Conservation (phyloP, 1,140 invertebrate genomes). For the Anoplolepis gracilipes region DNA sequence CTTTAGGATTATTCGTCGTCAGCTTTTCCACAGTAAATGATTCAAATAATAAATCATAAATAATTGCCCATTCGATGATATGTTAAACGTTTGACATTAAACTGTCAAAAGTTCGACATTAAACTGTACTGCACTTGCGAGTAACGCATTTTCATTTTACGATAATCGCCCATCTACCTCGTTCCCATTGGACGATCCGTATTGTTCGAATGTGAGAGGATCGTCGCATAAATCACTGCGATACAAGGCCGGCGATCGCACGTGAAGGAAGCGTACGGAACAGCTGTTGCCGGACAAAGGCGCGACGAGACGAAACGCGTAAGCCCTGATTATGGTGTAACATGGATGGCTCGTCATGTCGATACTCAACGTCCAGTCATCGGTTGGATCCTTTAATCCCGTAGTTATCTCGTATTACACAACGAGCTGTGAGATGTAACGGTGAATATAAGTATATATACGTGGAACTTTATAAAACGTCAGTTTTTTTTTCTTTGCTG, state of each 20-base stretch:
- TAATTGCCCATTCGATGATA: background rate
- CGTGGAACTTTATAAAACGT: background rate
- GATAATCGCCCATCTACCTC: background rate
- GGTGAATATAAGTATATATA: too few species aligned
- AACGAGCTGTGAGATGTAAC: background rate
- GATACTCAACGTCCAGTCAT: slow-evolving; percentile 31
- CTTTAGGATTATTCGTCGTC: background rate
- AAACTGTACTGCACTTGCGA: background rate
- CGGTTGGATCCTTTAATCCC: slow-evolving; percentile 2
- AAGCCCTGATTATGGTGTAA: slow-evolving; percentile 42
- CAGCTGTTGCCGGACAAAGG: slow-evolving; percentile 52
- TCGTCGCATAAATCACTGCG: slow-evolving; percentile 47
- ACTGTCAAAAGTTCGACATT: background rate
- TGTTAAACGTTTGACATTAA: background rate
- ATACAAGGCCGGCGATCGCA: slow-evolving; percentile 43
- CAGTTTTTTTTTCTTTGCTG: background rate
- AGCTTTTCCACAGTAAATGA: background rate
- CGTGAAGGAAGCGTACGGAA: slow-evolving; percentile 21
- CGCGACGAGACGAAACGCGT: slow-evolving; percentile 21
- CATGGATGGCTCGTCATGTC: slow-evolving; percentile 6
- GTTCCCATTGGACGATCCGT: slow-evolving; percentile 14
- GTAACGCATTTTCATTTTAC: slow-evolving; percentile 17
- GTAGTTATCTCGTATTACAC: background rate
- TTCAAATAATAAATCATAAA: too few species aligned
- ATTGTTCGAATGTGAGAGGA: slow-evolving; percentile 20